A percentile compares a stretch with the other conserved stretches of the same genome.
Evolutionary conservation across 2,797 vertebrate genomes (phyloP).

Genomic region (Carcharodon carcharias): DNA sequence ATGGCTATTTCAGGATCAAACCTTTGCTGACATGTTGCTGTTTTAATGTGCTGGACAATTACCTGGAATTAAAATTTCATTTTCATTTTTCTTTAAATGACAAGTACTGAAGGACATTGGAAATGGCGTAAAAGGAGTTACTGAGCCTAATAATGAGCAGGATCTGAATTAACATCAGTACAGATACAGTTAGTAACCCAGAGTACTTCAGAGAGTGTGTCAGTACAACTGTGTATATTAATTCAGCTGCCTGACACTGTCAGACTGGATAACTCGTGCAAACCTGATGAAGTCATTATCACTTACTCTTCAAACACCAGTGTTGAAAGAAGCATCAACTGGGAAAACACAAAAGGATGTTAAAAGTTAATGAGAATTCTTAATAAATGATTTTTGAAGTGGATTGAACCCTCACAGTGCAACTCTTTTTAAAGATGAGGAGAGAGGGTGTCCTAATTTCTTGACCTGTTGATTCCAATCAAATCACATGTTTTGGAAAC

Average conservation of each 20-base stretch:
- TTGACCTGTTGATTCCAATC: not conserved
- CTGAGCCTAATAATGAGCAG: not conserved
- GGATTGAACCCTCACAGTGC: not conserved
- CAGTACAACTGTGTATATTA: constrained; percentile 6
- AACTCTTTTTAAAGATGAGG: not conserved
- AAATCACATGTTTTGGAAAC: not conserved
- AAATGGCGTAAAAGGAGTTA: constrained; percentile 9
- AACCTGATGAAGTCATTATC: constrained; percentile 27
- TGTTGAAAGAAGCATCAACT: constrained; percentile 4
- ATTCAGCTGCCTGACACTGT: constrained; percentile 30
- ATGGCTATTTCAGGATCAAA: not conserved
- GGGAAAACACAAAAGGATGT: constrained; percentile 15
- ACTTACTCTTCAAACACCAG: constrained; percentile 28
- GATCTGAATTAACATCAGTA: constrained; percentile 18
- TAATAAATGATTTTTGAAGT: not conserved
- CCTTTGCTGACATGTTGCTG: not conserved
- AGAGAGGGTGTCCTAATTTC: not conserved
- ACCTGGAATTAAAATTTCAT: not conserved
- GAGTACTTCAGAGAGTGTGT: not conserved
- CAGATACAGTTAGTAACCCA: not conserved
- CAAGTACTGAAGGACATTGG: not conserved
- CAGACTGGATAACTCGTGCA: constrained; percentile 13
- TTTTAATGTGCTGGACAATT: not conserved
- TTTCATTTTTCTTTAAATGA: not conserved
- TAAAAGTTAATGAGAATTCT: constrained; percentile 24